phyloP scores from a whole-genome alignment of 2,797 vertebrate genomes.

The Microctenopoma lineatum region DNA sequence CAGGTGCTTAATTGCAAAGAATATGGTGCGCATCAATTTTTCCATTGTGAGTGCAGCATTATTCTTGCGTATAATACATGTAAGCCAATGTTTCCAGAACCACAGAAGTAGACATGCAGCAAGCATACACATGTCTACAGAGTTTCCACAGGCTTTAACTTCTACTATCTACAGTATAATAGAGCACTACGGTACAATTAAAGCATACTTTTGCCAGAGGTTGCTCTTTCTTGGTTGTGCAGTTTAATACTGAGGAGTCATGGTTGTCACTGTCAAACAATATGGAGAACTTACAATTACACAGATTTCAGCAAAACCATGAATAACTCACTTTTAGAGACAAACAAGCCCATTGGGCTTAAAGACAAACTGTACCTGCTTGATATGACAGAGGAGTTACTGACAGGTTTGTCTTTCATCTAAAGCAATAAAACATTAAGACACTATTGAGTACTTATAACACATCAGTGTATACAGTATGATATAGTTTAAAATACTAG shows the following conservation, averaged over 20 bases:
- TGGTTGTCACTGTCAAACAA: conserved; percentile 57
- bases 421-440: conserved; percentile 47
- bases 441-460: background rate
- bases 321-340: conserved; percentile 12
- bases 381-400: conserved; percentile 42
- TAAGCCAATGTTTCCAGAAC: too few relatives aligned
- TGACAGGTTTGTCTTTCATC: conserved; percentile 51
- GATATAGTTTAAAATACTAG: background rate
- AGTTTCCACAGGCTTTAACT: background rate
- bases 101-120: background rate
- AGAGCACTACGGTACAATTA: background rate
- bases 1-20: background rate
- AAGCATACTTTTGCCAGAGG: conserved; percentile 68
- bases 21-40: background rate
- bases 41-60: background rate
- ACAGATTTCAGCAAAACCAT: conserved; percentile 4
- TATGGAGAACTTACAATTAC: conserved; percentile 8
- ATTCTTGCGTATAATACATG: background rate
- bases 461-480: background rate
- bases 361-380: conserved; percentile 66
- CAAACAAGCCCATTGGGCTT: background rate
- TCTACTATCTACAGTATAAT: background rate
- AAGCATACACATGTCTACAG: background rate
- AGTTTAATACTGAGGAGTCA: conserved; percentile 37
- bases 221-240: conserved; percentile 57